Evolutionary conservation across 2,797 vertebrate genomes (phyloP).

Genomic region (Aeoliscus strigatus): DNA sequence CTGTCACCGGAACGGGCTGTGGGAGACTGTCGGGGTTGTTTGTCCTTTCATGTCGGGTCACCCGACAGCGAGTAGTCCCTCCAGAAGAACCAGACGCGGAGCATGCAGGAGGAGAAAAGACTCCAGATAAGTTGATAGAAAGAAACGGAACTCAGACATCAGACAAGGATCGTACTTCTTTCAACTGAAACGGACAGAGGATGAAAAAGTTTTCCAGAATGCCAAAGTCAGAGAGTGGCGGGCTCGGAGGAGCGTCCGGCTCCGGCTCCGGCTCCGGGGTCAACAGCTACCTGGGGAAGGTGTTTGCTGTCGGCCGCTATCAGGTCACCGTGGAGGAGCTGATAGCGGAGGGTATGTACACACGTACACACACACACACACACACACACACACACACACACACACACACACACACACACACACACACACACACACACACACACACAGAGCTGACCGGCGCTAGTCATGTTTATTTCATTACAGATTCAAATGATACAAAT

Average conservation of each 20-base stretch:
- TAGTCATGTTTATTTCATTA: too few species aligned
- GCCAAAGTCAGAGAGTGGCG: constrained; percentile 87
- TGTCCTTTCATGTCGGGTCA: constrained; percentile 36
- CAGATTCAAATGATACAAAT: too few species aligned
- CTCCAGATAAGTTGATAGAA: constrained; percentile 48
- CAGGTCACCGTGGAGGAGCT: constrained; percentile 92
- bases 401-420: too few species aligned
- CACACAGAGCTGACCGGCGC: too few species aligned
- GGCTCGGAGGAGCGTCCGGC: constrained; percentile 71
- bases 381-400: too few species aligned
- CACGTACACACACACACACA: too few species aligned
- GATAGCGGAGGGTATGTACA: constrained; percentile 83
- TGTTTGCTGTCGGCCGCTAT: constrained; percentile 84
- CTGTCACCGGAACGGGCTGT: constrained; percentile 11
- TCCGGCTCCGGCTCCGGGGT: constrained; percentile 67
- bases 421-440: too few species aligned
- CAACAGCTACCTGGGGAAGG: constrained; percentile 78
- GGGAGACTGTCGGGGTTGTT: constrained; percentile 1
- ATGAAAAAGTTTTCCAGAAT: constrained; percentile 98
- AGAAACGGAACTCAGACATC: constrained; percentile 6
- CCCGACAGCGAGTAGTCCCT: constrained; percentile 29
- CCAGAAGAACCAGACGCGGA: constrained; percentile 41
- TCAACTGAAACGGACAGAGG: too few species aligned
- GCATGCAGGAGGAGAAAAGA: constrained; percentile 50
- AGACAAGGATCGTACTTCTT: constrained; percentile 9